Conservation (phyloP, 2,113 vertebrate species). For the Dromaius novaehollandiae region DNA sequence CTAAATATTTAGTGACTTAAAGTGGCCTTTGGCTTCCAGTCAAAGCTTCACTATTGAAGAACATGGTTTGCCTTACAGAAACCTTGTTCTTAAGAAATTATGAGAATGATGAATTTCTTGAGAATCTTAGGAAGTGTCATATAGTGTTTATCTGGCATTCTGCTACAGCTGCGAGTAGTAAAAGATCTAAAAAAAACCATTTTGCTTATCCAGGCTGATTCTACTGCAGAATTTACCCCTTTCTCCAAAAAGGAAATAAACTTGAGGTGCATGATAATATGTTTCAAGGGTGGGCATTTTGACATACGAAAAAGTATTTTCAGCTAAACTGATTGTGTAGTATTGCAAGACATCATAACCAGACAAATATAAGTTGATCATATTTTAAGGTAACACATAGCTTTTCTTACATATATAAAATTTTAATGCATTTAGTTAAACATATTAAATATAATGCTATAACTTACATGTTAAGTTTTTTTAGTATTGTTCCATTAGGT, state of each 20-base stretch:
- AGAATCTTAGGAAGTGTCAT: slow-evolving; percentile 55
- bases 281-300: slow-evolving; percentile 75
- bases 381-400: slow-evolving; percentile 62
- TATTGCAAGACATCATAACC: slow-evolving; percentile 61
- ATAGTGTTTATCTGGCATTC: slow-evolving; percentile 56
- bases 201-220: slow-evolving; percentile 58
- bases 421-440: slow-evolving; percentile 72
- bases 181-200: slow-evolving; percentile 26
- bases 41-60: slow-evolving; percentile 68
- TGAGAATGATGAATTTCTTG: slow-evolving; percentile 55
- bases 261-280: slow-evolving; percentile 68
- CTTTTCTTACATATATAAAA: slow-evolving; percentile 60
- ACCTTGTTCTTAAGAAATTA: slow-evolving; percentile 65
- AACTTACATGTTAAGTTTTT: slow-evolving; percentile 53
- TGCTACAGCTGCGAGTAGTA: slow-evolving; percentile 27
- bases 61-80: slow-evolving; percentile 72
- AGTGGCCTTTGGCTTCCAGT: slow-evolving; percentile 70
- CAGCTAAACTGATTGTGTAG: slow-evolving; percentile 68
- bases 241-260: slow-evolving; percentile 47
- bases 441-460: slow-evolving; percentile 51
- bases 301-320: slow-evolving; percentile 74
- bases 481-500: slow-evolving; percentile 70
- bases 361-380: slow-evolving; percentile 61
- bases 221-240: slow-evolving; percentile 60
- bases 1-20: slow-evolving; percentile 59